Percentiles rank a stretch among this genome's conserved stretches.
phyloP scores from a whole-genome alignment of 2,888 invertebrate species.

The Tipula confusa region DNA sequence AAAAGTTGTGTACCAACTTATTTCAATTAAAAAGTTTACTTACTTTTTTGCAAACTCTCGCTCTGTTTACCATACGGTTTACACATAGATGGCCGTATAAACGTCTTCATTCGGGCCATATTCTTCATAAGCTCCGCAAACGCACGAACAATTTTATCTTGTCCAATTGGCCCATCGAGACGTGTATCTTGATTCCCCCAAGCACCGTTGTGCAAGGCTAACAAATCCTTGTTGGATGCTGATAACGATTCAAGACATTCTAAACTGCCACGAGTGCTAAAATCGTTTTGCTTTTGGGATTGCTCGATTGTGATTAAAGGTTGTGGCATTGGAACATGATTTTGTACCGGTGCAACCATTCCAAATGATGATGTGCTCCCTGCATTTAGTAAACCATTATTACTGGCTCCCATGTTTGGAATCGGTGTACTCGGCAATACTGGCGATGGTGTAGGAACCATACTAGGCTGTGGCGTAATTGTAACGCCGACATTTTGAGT shows the following conservation, averaged over 20 bases:
- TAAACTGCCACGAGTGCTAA: conserved; percentile 42
- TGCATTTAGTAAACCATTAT: not conserved
- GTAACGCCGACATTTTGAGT: not conserved
- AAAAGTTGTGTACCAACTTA: too few relatives aligned
- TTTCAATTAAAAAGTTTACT: too few relatives aligned
- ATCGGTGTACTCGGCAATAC: not conserved
- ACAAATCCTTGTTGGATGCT: conserved; percentile 58
- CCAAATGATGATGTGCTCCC: not conserved
- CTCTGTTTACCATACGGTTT: conserved; percentile 88
- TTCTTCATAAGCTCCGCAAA: conserved; percentile 84
- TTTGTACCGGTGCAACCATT: not conserved
- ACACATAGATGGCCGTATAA: conserved; percentile 83
- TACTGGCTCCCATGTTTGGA: not conserved
- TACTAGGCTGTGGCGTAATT: not conserved
- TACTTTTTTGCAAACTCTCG: conserved; percentile 83
- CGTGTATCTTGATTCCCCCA: conserved; percentile 51
- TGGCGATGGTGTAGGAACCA: not conserved
- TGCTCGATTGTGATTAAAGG: conserved; percentile 41
- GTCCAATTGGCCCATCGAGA: conserved; percentile 57
- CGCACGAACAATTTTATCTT: conserved; percentile 80
- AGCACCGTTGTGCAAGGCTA: conserved; percentile 65
- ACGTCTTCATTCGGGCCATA: conserved; percentile 83
- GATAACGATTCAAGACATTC: conserved; percentile 44
- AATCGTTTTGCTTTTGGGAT: conserved; percentile 39
- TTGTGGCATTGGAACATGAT: conserved; percentile 37